Evolutionary conservation across 1,140 invertebrate genomes (phyloP), one percentile per base, ranked within the genome.

Genomic region (Samia ricini): DNA sequence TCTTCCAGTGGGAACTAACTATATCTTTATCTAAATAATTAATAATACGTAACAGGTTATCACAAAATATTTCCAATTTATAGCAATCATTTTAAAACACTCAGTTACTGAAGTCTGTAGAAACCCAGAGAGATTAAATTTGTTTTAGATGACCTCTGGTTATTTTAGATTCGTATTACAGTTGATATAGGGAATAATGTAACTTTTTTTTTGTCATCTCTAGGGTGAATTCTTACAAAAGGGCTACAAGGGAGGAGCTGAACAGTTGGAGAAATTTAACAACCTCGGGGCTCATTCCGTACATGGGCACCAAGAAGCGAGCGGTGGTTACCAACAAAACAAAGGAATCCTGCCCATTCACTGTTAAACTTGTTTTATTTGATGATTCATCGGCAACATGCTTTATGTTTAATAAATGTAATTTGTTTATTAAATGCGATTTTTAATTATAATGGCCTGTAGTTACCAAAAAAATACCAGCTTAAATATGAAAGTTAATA

Each of bases 211-310:
- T n/a, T n/a, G 26, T 5, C 33, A 42, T 42, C 60, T 56, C 50
- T 74, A 91, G 90, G 92, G 91, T 4, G 91, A 92, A 77, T 93
- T 88, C 74, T 88, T 91, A 60, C 87, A 92, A 60, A 91, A 92
- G 36, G 92, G 88, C 66, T 92, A 90, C 75, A 91, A 89, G 61
- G 91, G 90, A 26, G 91, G 88, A 29, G 87, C 91, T 1, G 88
- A 91, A 65, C 77, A 88, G 8, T 84, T 92, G 72, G 91, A 91
- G 61, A 91, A 91, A 56, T 91, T 91, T 77, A 92, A 91, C 71
- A 92, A 92, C 55, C 74, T 92, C 18, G 92, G 92, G 23, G 90
- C 92, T 52, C 92, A 92, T 36, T 91, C 92, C 2, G 76, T 93
- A 4, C 84, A 92, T 61, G 92, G 92, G 4, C 92, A 92, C 57